Evolutionary conservation across 1,140 invertebrate genomes (phyloP), one percentile per base, ranked within the genome.

Genomic region (Heterodera schachtii): DNA sequence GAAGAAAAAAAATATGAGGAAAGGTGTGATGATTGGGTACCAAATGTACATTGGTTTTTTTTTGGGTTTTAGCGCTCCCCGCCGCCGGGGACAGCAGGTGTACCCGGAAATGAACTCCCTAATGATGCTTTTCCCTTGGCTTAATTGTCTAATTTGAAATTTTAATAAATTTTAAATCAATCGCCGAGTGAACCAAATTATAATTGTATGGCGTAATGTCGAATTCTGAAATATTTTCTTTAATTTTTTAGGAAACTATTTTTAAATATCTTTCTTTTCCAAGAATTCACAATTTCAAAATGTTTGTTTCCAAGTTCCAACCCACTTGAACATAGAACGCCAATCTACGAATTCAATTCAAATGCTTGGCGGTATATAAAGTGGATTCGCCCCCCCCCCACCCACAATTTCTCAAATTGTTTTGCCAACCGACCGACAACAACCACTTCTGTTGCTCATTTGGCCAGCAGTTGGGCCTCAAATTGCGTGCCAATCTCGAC

Each of bases 361-460:
- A 64, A 64, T 64, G 16, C 19, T 64, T 64, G 57, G 11, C 57
- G 19, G 4, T 19, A 64, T 64, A 19, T 64, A 5, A 31, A 31
- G 31, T 31, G 31, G 31, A 31, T 31, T 31, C 31, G 31, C 31
- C 31, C 31, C 31, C 31, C 31, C 31, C 1, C 31, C 31, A 31
- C 16, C 49, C 57, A 11, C 57, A 19, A 64, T 64, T 64, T 13
- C 57, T 64, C 5, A 64, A 64, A 64, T 64, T 64, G 57, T 64
- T 64, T 64, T 64, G 57, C 57, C 16, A 52, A 52, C 49, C 11
- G 0, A 6, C 11, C 11, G 6, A 11, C 49, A 6, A 52, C 49
- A 52, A 52, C 49, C 49, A 64, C 57, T 64, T 64, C 57, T 64
- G 57, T 64, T 64, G 57, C 57, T 64, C 57, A 64, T 64, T 64